Conservation (phyloP, 2,113 vertebrate genomes). For the Chlorocebus sabaeus region DNA sequence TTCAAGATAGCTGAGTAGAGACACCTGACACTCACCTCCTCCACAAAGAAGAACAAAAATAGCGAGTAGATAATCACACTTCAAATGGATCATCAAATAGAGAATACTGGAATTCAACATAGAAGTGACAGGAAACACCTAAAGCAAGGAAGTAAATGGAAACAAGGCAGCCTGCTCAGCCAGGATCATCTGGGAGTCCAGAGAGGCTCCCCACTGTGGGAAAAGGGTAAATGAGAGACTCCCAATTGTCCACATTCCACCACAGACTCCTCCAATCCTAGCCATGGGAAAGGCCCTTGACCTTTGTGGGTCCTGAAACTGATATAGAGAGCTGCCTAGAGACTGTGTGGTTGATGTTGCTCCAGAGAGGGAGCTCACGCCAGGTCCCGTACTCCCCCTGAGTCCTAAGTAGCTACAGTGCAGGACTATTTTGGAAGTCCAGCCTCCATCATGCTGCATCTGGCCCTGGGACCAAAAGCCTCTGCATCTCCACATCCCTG, state of each 20-base stretch:
- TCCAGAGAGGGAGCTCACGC: neutral
- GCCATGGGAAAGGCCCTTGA: neutral
- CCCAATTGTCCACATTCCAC: neutral
- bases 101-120: neutral
- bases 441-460: neutral
- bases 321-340: neutral
- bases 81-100: neutral
- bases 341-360: neutral
- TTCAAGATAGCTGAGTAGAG: neutral
- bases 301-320: neutral
- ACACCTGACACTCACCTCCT: neutral
- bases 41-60: neutral
- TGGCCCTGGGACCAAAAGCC: neutral
- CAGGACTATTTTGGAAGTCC: neutral
- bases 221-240: neutral
- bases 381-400: neutral
- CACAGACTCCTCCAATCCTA: neutral
- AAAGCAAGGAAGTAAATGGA: neutral
- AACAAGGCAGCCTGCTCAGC: neutral
- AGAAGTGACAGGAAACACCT: neutral
- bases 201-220: neutral
- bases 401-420: neutral
- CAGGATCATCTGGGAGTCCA: neutral
- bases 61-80: neutral
- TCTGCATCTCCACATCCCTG: neutral